Conservation (phyloP, 2,113 vertebrate genomes). For the Neotragus pygmaeus region DNA sequence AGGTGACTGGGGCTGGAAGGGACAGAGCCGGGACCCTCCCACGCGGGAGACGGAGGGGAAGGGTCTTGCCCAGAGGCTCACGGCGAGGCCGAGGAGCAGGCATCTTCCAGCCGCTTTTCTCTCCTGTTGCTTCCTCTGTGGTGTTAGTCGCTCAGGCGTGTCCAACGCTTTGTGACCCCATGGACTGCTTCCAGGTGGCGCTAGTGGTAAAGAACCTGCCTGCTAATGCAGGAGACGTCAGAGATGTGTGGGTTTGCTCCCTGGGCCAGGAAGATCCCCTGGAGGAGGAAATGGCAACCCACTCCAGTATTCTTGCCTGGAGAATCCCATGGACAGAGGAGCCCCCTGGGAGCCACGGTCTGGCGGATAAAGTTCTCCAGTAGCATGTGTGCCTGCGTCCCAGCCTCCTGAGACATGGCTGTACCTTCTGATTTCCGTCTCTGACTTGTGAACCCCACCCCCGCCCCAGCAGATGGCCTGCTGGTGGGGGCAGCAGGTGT, state of each 20-base stretch:
- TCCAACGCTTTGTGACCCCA: not conserved
- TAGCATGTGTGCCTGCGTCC: fast-evolving
- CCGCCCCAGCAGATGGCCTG: fast-evolving
- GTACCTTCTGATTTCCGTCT: not conserved
- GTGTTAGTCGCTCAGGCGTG: not conserved
- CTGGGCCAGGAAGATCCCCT: not conserved
- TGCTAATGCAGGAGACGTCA: fast-evolving
- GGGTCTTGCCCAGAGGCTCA: no score
- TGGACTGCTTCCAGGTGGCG: not conserved
- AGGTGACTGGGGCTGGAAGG: no score
- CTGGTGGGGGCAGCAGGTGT: not conserved
- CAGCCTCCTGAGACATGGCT: not conserved
- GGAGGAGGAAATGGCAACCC: not conserved
- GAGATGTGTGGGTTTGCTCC: not conserved
- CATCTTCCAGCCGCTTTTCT: not conserved
- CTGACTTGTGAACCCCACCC: not conserved
- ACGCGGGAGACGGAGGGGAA: fast-evolving
- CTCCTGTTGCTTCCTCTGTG: not conserved
- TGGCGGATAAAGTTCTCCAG: not conserved
- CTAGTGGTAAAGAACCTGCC: not conserved
- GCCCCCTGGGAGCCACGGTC: not conserved
- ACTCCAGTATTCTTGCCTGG: not conserved
- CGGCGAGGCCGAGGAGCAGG: fast-evolving
- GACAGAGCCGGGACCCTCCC: not conserved
- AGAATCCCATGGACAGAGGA: not conserved